These are phyloP conservation scores for Catocala nupta DNA, from an alignment of 2,888 invertebrate genomes.

Conservation along the genomic window DNA sequence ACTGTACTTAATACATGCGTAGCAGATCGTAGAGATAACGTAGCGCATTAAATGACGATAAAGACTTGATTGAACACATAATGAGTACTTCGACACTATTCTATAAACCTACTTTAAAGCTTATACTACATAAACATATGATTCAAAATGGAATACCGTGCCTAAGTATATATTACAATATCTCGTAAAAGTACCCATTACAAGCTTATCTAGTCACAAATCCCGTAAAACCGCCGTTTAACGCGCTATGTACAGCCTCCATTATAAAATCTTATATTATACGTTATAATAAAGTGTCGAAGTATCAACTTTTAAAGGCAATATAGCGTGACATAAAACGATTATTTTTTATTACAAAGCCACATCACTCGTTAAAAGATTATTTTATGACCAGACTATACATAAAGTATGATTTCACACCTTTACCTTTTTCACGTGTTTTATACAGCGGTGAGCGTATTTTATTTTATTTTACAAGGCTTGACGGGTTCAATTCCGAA, in stretches of 20 bases:
- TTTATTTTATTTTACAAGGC: not conserved
- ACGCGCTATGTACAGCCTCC: not conserved
- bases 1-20: too few relatives aligned
- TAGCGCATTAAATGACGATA: too few relatives aligned
- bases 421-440: not conserved
- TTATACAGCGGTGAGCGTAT: not conserved
- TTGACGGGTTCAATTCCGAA: too few relatives aligned
- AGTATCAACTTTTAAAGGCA: constrained; percentile 6
- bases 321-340: not conserved
- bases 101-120: too few relatives aligned
- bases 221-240: not conserved
- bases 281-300: constrained; percentile 6
- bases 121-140: too few relatives aligned
- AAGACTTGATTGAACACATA: too few relatives aligned
- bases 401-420: constrained; percentile 1
- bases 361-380: not conserved
- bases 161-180: too few relatives aligned
- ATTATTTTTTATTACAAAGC: not conserved
- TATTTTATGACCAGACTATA: not conserved
- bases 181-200: not conserved
- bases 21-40: too few relatives aligned
- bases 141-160: too few relatives aligned
- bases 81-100: too few relatives aligned
- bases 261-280: not conserved
- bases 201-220: not conserved